These are phyloP conservation scores for Lycodopsis pacificus DNA, from an alignment of 2,797 vertebrate species.

Conservation along the genomic window DNA sequence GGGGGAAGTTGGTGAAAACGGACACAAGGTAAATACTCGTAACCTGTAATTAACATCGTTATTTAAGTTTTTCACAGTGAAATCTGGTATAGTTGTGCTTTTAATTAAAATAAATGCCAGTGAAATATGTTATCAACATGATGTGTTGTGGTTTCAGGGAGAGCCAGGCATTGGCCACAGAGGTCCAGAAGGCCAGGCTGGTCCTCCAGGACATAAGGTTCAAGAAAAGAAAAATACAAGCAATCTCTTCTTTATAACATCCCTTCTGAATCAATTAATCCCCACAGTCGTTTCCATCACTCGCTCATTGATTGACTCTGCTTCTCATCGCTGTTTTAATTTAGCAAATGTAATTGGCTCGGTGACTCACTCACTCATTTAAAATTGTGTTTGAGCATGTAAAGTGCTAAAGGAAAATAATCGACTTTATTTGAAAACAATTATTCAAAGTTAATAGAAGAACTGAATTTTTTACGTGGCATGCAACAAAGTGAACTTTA, in stretches of 20 bases:
- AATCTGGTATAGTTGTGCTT: background rate
- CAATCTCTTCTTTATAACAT: slow-evolving; percentile 6
- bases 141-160: slow-evolving; percentile 81
- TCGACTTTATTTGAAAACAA: slow-evolving; percentile 49
- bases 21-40: slow-evolving; percentile 88
- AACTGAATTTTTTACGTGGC: slow-evolving; percentile 41
- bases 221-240: background rate
- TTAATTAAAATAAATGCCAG: background rate
- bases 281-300: slow-evolving; percentile 31
- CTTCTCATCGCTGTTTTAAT: slow-evolving; percentile 62
- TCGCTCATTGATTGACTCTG: slow-evolving; percentile 60
- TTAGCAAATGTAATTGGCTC: slow-evolving; percentile 63
- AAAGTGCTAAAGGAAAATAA: slow-evolving; percentile 36
- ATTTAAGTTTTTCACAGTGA: background rate
- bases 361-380: slow-evolving; percentile 60
- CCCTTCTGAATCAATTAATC: slow-evolving; percentile 47
- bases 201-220: slow-evolving; percentile 90
- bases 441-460: slow-evolving; percentile 56
- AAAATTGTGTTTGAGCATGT: slow-evolving; percentile 45
- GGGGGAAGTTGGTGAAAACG: slow-evolving; percentile 88
- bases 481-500: slow-evolving; percentile 34
- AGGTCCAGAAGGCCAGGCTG: slow-evolving; percentile 90
- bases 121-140: background rate
- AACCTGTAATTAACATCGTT: background rate
- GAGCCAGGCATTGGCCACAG: slow-evolving; percentile 91